Evolutionary conservation across 1,140 invertebrate genomes (phyloP).

Genomic region (Leucophenga varia): DNA sequence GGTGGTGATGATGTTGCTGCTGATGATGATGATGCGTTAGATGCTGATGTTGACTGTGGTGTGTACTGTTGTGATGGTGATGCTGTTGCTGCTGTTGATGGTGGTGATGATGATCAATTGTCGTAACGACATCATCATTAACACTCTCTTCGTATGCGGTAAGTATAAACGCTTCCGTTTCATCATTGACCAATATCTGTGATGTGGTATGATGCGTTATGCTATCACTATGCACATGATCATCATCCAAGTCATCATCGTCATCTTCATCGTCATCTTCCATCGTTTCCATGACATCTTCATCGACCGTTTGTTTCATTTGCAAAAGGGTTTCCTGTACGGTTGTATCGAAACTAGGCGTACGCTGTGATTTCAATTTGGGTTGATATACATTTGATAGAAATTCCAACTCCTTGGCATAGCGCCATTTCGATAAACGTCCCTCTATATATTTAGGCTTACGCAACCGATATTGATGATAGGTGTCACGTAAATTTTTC

Average conservation of each 20-base stretch:
- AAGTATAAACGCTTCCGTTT: conserved; percentile 45
- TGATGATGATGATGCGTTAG: too few species aligned
- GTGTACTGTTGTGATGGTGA: conserved; percentile 25
- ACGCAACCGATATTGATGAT: conserved; percentile 51
- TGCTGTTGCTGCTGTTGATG: conserved; percentile 23
- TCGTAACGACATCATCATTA: conserved; percentile 36
- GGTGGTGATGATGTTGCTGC: neutral
- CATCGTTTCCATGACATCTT: too few species aligned
- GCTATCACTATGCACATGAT: conserved; percentile 35
- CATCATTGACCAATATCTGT: conserved; percentile 42
- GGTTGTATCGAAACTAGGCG: conserved; percentile 4
- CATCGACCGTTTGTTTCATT: conserved; percentile 13
- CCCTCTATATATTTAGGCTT: conserved; percentile 48
- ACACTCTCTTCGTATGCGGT: conserved; percentile 50
- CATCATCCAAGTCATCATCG: conserved; percentile 27
- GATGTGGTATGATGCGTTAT: conserved; percentile 32
- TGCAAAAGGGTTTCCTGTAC: conserved; percentile 17
- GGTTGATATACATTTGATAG: conserved; percentile 49
- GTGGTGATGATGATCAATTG: conserved; percentile 25
- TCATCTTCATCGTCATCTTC: conserved; percentile 23
- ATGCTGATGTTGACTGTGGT: too few species aligned
- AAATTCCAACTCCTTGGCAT: conserved; percentile 48
- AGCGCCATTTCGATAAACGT: conserved; percentile 47
- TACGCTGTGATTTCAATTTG: conserved; percentile 45
- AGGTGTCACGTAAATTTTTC: conserved; percentile 51